Conservation (phyloP, 2,113 vertebrate species). For the Centrocercus urophasianus region DNA sequence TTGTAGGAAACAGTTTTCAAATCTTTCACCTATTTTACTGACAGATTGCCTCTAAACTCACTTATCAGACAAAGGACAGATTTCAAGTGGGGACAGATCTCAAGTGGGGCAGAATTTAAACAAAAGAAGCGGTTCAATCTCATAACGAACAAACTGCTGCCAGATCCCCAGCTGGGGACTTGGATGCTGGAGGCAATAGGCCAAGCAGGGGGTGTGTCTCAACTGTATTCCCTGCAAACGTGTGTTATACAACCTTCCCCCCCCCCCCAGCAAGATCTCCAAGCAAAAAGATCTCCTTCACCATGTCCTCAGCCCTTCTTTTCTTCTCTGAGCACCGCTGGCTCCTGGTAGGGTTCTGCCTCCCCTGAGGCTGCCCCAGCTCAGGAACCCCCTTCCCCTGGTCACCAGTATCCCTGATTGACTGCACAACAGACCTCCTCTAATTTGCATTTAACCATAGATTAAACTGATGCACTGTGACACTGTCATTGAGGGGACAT, state of each 20-base stretch:
- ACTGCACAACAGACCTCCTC: not conserved
- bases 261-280: not conserved
- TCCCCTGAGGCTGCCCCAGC: not conserved
- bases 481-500: constrained; percentile 11
- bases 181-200: not conserved
- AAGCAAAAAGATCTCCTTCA: not conserved
- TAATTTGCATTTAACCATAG: not conserved
- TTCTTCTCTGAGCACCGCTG: not conserved
- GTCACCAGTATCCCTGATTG: not conserved
- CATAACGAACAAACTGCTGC: not conserved
- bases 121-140: not conserved
- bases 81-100: not conserved
- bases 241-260: not conserved
- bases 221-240: not conserved
- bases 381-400: not conserved
- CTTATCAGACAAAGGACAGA: not conserved
- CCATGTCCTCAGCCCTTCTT: not conserved
- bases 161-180: not conserved
- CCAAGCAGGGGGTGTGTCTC: not conserved
- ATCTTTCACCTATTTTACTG: not conserved
- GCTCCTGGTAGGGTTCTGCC: not conserved
- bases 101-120: not conserved
- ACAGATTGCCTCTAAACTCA: not conserved
- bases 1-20: not conserved
- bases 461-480: constrained; percentile 64